Conservation (phyloP, 2,113 vertebrate genomes). For the Nothocercus julius region DNA sequence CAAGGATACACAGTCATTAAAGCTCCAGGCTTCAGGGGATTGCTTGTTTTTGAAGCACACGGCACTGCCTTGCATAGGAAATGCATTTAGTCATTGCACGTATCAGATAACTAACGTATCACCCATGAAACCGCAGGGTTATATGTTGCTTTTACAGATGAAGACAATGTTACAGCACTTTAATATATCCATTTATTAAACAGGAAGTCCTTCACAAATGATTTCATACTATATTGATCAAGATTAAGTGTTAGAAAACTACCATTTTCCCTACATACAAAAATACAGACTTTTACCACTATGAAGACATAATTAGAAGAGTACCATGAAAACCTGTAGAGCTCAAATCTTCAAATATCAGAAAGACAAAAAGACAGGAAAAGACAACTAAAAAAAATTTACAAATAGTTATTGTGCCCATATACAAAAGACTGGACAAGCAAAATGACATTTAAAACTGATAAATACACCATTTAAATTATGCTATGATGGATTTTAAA, state of each 20-base stretch:
- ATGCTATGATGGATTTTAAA: conserved; percentile 37
- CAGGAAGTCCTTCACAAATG: conserved; percentile 80
- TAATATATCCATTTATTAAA: conserved; percentile 79
- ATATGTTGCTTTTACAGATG: not conserved
- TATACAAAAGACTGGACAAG: conserved; percentile 64
- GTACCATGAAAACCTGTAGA: conserved; percentile 71
- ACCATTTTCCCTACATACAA: conserved; percentile 81
- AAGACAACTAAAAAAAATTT: conserved; percentile 34
- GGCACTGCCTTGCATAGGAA: accelerated
- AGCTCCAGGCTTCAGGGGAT: not conserved
- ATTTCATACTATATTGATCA: conserved; percentile 75
- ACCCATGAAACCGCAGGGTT: not conserved
- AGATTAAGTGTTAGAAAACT: conserved; percentile 80
- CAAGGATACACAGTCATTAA: too few species aligned
- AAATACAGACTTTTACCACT: conserved; percentile 83
- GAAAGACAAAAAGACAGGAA: conserved; percentile 19
- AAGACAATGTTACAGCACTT: conserved; percentile 15
- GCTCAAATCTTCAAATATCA: conserved; percentile 60
- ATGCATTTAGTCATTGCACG: not conserved
- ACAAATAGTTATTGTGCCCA: conserved; percentile 43
- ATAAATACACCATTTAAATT: conserved; percentile 66
- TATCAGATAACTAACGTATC: not conserved
- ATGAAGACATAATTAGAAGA: conserved; percentile 77
- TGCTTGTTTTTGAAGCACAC: accelerated
- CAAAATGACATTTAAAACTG: conserved; percentile 52